These are phyloP conservation scores for Phyllopteryx taeniolatus DNA, from an alignment of 2,113 vertebrate genomes.

Conservation along the genomic window DNA sequence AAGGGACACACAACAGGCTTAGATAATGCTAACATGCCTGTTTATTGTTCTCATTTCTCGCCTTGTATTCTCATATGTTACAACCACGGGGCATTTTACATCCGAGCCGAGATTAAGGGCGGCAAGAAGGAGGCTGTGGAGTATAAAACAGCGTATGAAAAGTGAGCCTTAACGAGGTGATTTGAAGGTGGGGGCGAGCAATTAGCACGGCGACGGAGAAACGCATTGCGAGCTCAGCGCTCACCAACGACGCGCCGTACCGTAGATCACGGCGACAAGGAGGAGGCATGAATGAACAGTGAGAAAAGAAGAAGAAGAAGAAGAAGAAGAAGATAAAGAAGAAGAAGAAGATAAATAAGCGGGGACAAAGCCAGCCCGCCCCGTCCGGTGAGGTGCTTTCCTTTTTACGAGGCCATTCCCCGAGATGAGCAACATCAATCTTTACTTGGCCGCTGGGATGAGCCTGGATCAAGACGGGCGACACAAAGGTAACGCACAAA, in stretches of 20 bases:
- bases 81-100: not conserved
- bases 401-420: conserved; percentile 4
- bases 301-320: not conserved
- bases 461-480: not conserved
- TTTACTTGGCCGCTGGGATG: conserved; percentile 6
- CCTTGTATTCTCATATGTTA: too few relatives aligned
- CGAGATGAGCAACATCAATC: conserved; percentile 13
- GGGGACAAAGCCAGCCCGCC: not conserved
- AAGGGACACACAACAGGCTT: too few relatives aligned
- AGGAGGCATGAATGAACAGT: conserved; percentile 1
- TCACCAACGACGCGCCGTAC: conserved; percentile 1
- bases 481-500: not conserved
- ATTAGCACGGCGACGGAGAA: conserved; percentile 25
- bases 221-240: conserved; percentile 30
- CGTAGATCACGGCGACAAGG: not conserved
- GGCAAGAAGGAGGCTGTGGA: not conserved
- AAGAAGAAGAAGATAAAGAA: too few relatives aligned
- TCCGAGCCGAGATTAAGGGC: not conserved
- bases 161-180: not conserved
- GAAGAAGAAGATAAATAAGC: too few relatives aligned
- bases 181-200: conserved; percentile 9
- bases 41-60: not conserved
- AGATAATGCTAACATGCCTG: too few relatives aligned
- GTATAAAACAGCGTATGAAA: not conserved
- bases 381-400: not conserved